Conservation (phyloP, 1,140 invertebrate genomes). For the Magallana ariakensis region DNA sequence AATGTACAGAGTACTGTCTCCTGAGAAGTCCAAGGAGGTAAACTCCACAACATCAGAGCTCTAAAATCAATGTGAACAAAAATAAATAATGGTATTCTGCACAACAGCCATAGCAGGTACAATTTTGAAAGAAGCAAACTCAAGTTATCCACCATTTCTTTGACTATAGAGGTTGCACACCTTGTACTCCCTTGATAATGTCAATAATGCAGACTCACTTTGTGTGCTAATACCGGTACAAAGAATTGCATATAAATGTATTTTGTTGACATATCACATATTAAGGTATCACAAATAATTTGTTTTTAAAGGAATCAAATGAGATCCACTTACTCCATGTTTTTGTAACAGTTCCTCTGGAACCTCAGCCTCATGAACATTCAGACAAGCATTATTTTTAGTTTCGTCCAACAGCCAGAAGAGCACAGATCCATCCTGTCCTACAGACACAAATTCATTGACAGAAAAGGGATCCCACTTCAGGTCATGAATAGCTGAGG, state of each 20-base stretch:
- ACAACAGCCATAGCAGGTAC: too few relatives aligned
- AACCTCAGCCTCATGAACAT: conserved; percentile 77
- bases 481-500: conserved; percentile 72
- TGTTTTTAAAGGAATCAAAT: conserved; percentile 3
- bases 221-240: too few relatives aligned
- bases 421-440: conserved; percentile 70
- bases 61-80: conserved; percentile 10
- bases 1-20: conserved; percentile 76
- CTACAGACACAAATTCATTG: conserved; percentile 78
- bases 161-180: too few relatives aligned
- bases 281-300: too few relatives aligned
- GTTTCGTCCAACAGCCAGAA: conserved; percentile 79
- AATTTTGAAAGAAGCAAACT: too few relatives aligned
- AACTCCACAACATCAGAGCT: conserved; percentile 66
- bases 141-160: too few relatives aligned
- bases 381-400: conserved; percentile 67
- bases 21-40: conserved; percentile 75
- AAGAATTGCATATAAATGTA: too few relatives aligned
- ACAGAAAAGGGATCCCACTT: conserved; percentile 77
- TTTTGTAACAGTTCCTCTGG: conserved; percentile 72
- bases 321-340: conserved; percentile 37
- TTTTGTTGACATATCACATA: too few relatives aligned
- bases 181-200: too few relatives aligned
- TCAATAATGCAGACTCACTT: too few relatives aligned
- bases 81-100: too few relatives aligned